phyloP scores from a whole-genome alignment of 2,113 vertebrate species.

The Coracopsis vasa region DNA sequence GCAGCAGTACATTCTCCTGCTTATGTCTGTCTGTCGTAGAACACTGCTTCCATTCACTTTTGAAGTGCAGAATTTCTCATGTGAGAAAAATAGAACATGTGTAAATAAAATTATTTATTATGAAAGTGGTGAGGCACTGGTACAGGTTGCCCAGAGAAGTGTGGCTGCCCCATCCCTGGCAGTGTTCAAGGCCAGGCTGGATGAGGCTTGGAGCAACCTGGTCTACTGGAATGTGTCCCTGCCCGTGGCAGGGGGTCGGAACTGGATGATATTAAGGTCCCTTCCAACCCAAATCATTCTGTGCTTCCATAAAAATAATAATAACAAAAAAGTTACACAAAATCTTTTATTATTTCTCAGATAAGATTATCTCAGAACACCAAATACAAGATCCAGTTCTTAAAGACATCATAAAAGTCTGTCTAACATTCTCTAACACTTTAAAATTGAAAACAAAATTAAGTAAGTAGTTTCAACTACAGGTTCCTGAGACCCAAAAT shows the following conservation, averaged over 20 bases:
- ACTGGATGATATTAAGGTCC: not conserved
- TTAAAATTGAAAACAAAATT: not conserved
- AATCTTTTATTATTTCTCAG: not conserved
- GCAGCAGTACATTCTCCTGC: not conserved
- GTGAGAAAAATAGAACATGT: not conserved
- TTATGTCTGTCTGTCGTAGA: not conserved
- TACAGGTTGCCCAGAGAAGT: not conserved
- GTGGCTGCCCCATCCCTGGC: not conserved
- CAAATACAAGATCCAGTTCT: not conserved
- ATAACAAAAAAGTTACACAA: not conserved
- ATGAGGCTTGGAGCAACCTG: not conserved
- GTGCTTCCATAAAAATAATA: not conserved
- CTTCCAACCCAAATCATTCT: not conserved
- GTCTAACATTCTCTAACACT: not conserved
- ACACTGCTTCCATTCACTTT: not conserved
- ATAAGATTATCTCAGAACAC: not conserved
- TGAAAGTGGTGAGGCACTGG: not conserved
- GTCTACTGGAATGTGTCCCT: not conserved
- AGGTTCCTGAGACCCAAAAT: not conserved
- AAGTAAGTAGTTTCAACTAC: not conserved
- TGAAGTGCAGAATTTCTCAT: not conserved
- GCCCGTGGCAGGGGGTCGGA: not conserved
- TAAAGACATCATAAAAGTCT: not conserved
- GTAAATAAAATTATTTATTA: not conserved
- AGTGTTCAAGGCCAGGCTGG: not conserved